A percentile compares a stretch with the other conserved stretches of the same genome.
These are phyloP conservation scores for Orchesella flavescens DNA, from an alignment of 2,888 invertebrate species.

Conservation along the genomic window DNA sequence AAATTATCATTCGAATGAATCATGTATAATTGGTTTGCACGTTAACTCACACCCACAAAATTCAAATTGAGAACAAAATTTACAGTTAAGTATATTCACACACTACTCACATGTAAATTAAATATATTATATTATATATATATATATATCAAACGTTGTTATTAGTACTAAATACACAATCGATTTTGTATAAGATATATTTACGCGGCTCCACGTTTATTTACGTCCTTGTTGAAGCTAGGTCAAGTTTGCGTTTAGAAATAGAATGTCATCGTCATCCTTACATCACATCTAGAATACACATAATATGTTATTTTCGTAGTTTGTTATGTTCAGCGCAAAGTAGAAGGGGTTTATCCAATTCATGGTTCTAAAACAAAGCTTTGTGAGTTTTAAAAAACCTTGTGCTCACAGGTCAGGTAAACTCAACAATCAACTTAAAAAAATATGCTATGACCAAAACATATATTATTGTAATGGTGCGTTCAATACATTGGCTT, in stretches of 20 bases:
- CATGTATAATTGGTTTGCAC: neutral
- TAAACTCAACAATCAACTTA: conserved; percentile 43
- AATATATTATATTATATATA: neutral
- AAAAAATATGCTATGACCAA: conserved; percentile 46
- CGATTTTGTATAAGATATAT: conserved; percentile 4
- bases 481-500: conserved; percentile 47
- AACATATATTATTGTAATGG: conserved; percentile 28
- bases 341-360: conserved; percentile 21
- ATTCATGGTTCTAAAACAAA: conserved; percentile 19
- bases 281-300: no score
- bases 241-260: no score
- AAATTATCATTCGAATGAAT: neutral
- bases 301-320: conserved; percentile 40
- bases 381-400: conserved; percentile 3
- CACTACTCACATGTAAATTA: neutral
- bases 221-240: no score
- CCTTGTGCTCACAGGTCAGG: neutral
- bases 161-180: neutral
- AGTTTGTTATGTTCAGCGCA: conserved; percentile 44
- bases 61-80: neutral
- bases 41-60: neutral
- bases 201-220: neutral
- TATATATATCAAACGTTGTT: neutral
- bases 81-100: neutral
- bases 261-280: no score